Conservation (phyloP, 2,113 vertebrate species). For the Cheirogaleus medius region DNA sequence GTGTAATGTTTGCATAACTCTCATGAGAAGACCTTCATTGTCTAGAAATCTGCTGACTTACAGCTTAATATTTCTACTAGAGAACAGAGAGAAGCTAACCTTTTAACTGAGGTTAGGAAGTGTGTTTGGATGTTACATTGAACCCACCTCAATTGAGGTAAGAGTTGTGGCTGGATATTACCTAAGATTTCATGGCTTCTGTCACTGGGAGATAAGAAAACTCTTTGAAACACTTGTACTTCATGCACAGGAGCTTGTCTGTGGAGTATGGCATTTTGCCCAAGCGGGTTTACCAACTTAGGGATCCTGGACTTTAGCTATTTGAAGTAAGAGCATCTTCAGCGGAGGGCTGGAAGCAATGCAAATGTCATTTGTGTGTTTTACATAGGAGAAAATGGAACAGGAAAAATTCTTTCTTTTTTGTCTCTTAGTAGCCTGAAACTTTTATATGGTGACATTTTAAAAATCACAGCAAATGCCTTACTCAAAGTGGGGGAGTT, state of each 20-base stretch:
- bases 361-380: neutral
- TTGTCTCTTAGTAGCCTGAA: neutral
- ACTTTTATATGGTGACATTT: neutral
- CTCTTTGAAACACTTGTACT: neutral
- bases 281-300: neutral
- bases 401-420: neutral
- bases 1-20: neutral
- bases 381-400: neutral
- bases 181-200: neutral
- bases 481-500: neutral
- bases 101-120: neutral
- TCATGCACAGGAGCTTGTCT: neutral
- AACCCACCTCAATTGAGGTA: neutral
- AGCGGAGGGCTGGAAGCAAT: neutral
- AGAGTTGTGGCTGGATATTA: neutral
- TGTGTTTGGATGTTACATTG: neutral
- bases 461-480: conserved; percentile 6
- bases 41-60: conserved; percentile 7
- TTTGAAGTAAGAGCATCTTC: neutral
- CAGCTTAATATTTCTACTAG: neutral
- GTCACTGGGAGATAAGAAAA: neutral
- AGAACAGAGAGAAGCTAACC: neutral
- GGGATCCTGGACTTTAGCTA: neutral
- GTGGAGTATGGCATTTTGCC: neutral
- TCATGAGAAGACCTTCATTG: neutral